Evolutionary conservation across 2,888 invertebrate genomes (phyloP).

Genomic region (Drosophila ezoana): DNA sequence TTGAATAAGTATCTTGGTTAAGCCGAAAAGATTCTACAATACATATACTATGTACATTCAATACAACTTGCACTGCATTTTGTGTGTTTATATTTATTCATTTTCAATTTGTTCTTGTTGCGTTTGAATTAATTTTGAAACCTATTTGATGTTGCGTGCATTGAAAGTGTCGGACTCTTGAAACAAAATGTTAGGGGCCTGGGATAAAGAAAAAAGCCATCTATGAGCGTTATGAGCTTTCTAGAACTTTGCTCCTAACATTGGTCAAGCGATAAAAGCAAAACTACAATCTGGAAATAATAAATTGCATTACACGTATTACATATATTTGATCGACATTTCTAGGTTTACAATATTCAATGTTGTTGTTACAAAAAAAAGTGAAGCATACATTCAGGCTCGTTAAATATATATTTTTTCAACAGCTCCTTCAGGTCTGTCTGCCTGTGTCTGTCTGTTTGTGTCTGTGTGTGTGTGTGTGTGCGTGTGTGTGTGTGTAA

Average conservation of each 20-base stretch:
- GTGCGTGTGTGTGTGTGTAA: conserved; percentile 4
- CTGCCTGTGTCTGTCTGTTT: neutral
- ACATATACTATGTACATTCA: conserved; percentile 26
- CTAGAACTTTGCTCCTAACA: neutral
- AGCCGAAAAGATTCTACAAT: conserved; percentile 17
- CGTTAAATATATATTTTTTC: neutral
- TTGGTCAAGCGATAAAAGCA: conserved; percentile 7
- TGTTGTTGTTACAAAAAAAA: conserved; percentile 3
- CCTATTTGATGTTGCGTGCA: conserved; percentile 40
- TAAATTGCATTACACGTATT: conserved; percentile 4
- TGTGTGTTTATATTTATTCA: conserved; percentile 9
- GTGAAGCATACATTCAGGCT: conserved; percentile 30
- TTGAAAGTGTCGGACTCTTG: neutral
- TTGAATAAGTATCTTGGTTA: conserved; percentile 15
- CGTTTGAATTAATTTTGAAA: conserved; percentile 45
- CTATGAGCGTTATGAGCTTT: neutral
- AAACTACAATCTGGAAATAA: conserved; percentile 6
- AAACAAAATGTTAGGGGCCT: neutral
- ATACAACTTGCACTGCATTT: conserved; percentile 9
- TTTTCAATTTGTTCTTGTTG: neutral
- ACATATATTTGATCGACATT: neutral
- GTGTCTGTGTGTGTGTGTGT: conserved; percentile 13
- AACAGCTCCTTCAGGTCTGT: conserved; percentile 11
- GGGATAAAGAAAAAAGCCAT: neutral
- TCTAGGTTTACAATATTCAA: neutral